phyloP scores from a whole-genome alignment of 2,888 invertebrate species.

The Scaptodrosophila latifasciaeformis region DNA sequence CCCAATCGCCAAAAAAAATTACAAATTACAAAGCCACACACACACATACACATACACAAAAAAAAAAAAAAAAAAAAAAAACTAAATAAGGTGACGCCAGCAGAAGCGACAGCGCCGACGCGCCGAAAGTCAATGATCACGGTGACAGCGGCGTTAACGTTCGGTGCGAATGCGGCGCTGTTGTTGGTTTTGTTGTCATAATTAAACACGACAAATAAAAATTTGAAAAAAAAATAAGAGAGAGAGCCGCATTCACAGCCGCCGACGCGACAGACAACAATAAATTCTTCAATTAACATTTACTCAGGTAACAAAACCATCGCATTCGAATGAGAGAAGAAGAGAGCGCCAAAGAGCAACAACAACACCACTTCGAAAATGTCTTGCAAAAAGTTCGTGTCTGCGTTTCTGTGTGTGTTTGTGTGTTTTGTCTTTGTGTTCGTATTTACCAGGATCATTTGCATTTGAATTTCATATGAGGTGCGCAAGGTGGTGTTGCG shows the following conservation, averaged over 20 bases:
- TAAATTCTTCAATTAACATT: slow-evolving; percentile 70
- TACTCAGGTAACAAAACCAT: slow-evolving; percentile 53
- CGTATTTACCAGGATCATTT: slow-evolving; percentile 56
- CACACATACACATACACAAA: too few relatives aligned
- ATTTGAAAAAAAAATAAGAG: slow-evolving; percentile 50
- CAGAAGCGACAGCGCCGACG: slow-evolving; percentile 33
- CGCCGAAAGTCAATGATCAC: slow-evolving; percentile 56
- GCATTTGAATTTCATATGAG: slow-evolving; percentile 44
- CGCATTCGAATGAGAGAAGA: slow-evolving; percentile 18
- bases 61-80: slow-evolving; percentile 26
- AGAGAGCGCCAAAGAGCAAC: slow-evolving; percentile 17
- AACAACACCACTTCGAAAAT: too few relatives aligned
- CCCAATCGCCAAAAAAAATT: slow-evolving; percentile 24
- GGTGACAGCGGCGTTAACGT: slow-evolving; percentile 25
- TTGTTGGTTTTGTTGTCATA: slow-evolving; percentile 53
- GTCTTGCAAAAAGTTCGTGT: slow-evolving; percentile 3
- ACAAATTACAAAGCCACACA: too few relatives aligned
- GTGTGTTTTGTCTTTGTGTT: too few relatives aligned
- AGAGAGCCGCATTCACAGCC: slow-evolving; percentile 35
- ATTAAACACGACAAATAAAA: slow-evolving; percentile 66
- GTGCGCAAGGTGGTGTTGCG: slow-evolving; percentile 53
- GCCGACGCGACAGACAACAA: slow-evolving; percentile 50
- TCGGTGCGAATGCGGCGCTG: slow-evolving; percentile 8
- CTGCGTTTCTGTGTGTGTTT: slow-evolving; percentile 1
- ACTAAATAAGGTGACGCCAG: slow-evolving; percentile 23